Conservation (phyloP, 2,113 vertebrate genomes). For the Reinhardtius hippoglossoides region DNA sequence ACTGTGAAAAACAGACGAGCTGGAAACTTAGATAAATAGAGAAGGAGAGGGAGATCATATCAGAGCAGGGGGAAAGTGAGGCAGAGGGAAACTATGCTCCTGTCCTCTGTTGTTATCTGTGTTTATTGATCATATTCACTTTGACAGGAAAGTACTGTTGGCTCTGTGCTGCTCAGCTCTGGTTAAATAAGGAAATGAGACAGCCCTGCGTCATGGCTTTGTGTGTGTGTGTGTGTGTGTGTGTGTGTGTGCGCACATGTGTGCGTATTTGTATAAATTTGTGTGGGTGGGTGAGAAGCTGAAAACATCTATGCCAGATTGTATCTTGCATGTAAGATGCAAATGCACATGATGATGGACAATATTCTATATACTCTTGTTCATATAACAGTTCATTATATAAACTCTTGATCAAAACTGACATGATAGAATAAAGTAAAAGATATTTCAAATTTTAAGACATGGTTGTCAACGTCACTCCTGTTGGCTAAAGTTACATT, state of each 20-base stretch:
- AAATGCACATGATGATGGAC: not conserved
- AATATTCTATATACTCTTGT: too few species aligned
- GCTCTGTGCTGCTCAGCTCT: constrained; percentile 23
- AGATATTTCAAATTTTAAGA: too few species aligned
- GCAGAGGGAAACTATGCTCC: constrained; percentile 41
- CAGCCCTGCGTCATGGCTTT: constrained; percentile 26
- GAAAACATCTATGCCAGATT: constrained; percentile 19
- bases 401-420: too few species aligned
- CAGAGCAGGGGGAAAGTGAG: constrained; percentile 51
- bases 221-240: constrained; percentile 5
- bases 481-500: too few species aligned
- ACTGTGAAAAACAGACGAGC: constrained; percentile 14
- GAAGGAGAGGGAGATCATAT: constrained; percentile 44
- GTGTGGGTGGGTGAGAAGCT: constrained; percentile 14
- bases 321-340: constrained; percentile 2
- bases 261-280: constrained; percentile 7
- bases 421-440: too few species aligned
- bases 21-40: constrained; percentile 17
- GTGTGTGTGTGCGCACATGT: not conserved
- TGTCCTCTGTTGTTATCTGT: constrained; percentile 42
- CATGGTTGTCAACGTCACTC: too few species aligned
- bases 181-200: constrained; percentile 62
- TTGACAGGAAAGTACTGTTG: constrained; percentile 32
- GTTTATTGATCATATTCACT: constrained; percentile 58
- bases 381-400: too few species aligned